Evolutionary conservation across 1,140 invertebrate genomes (phyloP), one percentile per base, ranked within the genome.

Genomic region (Brachionus manjavacas): DNA sequence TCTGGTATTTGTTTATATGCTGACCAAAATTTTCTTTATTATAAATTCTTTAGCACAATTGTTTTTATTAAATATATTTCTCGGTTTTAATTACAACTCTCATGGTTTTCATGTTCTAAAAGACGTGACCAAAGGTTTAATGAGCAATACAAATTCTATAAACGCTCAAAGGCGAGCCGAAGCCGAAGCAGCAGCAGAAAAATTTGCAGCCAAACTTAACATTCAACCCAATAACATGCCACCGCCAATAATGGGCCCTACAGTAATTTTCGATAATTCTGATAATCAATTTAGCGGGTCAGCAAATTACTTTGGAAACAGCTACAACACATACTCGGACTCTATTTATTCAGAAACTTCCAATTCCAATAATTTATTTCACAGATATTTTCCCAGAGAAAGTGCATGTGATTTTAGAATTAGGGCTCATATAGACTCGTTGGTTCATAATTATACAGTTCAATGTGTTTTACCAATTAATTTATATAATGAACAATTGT

Each of bases 41-140:
- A 78, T 87, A 11, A 91, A 91, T 85, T 88, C 90, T 46, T 85
- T 91, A 28, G 87, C 88, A 23, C 91, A 91, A 86, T 90, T 91
- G 85, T 89, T 91, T 85, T 87, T 91, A 31, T 86, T 91, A 46
- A 90, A 90, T 83, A 86, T 87, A 8, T 91, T 91, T 86, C 88
- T 91, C 74, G 91, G 90, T 49, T 87, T 88, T 25, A 89, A 90
- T 79, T 91, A 52, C 70, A 68, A 84, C 20, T 70, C 66, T 14
- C 66, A 70, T 84, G 81, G 81, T 4, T 70, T 84, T 11, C 25
- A 74, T 70, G 68, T 70, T 60, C 39, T 81, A 28, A 60, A 35
- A 64, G 79, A 81, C 35, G 35, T 81, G 16, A 81, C 79, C 11
- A 81, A 68, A 64, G 79, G 64, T 16, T 28, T 81, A 35, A 81